Conservation (phyloP, 37 sponge, comb jelly and placozoan genomes). For the Cliona cf. orientalis region DNA sequence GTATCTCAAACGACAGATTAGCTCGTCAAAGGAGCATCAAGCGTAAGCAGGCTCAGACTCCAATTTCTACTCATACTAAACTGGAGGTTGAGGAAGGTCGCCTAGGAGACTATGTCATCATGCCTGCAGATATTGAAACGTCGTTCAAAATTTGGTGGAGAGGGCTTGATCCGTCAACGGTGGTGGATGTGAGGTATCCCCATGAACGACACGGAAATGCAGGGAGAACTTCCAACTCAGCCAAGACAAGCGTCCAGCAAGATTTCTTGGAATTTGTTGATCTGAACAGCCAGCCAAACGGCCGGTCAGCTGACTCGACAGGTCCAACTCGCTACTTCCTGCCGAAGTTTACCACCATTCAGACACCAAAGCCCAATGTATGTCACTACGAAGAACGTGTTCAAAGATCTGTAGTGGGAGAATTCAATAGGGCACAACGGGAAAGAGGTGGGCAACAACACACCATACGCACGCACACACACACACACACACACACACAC, state of each 20-base stretch:
- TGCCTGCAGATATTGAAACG: constrained; percentile 10
- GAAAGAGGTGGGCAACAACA: too few relatives aligned
- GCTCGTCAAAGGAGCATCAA: constrained; percentile 26
- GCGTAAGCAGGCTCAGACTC: constrained; percentile 12
- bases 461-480: too few relatives aligned
- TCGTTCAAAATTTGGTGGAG: constrained; percentile 55
- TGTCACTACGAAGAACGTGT: constrained; percentile 38
- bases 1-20: constrained; percentile 8
- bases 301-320: constrained; percentile 42
- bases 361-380: constrained; percentile 38
- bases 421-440: constrained; percentile 27
- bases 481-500: too few relatives aligned
- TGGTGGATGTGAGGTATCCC: constrained; percentile 36
- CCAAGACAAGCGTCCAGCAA: constrained; percentile 1
- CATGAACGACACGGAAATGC: constrained; percentile 45
- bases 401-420: constrained; percentile 25
- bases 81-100: constrained; percentile 26
- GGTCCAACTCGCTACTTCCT: constrained; percentile 30
- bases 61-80: constrained; percentile 25
- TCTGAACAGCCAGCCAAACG: constrained; percentile 44
- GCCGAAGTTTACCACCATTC: constrained; percentile 50
- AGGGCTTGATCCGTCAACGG: background rate
- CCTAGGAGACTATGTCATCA: constrained; percentile 33
- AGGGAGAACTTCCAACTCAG: constrained; percentile 19
- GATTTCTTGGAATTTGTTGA: constrained; percentile 50